phyloP scores from a whole-genome alignment of 1,140 invertebrate species.

The Archegozetes longisetosus region DNA sequence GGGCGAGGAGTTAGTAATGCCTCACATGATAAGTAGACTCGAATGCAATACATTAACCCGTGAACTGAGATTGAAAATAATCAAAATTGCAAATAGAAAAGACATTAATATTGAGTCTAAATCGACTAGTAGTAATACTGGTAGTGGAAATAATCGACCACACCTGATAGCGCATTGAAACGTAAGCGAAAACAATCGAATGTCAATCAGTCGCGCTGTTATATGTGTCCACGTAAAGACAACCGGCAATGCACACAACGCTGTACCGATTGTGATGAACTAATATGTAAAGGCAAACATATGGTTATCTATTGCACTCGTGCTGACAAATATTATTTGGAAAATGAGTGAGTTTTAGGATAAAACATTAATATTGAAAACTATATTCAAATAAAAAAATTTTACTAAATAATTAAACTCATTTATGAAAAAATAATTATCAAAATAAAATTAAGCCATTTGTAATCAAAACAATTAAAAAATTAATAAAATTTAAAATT shows the following conservation, averaged over 20 bases:
- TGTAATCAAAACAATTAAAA: too few relatives aligned
- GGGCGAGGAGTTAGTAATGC: background rate
- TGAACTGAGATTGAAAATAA: background rate
- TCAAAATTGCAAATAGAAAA: background rate
- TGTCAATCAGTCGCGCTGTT: background rate
- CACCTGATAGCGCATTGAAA: too few relatives aligned
- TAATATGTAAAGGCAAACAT: background rate
- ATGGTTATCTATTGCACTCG: background rate
- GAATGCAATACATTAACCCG: background rate
- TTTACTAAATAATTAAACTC: too few relatives aligned
- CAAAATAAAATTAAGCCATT: too few relatives aligned
- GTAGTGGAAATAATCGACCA: too few relatives aligned
- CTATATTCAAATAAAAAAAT: too few relatives aligned
- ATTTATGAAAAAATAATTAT: too few relatives aligned
- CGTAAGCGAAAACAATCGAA: background rate
- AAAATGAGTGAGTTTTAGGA: too few relatives aligned
- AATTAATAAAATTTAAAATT: too few relatives aligned
- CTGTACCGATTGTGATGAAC: background rate
- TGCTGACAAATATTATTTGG: background rate
- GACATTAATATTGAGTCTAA: background rate
- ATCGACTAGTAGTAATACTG: background rate
- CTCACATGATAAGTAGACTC: background rate
- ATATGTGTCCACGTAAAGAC: background rate
- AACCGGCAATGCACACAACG: background rate
- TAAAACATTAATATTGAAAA: too few relatives aligned